These are phyloP conservation scores for Onychorhynchus coronatus DNA, from an alignment of 2,113 vertebrate species.

Conservation along the genomic window DNA sequence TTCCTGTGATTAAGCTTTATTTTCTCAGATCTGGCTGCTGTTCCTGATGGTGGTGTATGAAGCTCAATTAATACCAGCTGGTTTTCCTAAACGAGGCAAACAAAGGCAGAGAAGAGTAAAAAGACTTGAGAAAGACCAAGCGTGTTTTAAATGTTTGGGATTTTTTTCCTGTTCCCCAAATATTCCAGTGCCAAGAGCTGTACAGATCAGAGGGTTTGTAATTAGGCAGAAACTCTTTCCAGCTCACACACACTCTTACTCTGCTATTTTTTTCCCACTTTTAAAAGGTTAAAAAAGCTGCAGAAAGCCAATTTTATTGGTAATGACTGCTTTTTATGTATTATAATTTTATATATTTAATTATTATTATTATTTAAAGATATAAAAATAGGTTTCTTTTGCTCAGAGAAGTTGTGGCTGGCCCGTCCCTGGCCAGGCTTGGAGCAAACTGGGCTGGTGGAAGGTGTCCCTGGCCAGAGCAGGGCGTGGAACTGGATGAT, in stretches of 20 bases:
- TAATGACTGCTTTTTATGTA: background rate
- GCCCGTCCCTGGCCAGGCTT: background rate
- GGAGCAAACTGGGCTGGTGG: background rate
- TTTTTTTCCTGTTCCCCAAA: background rate
- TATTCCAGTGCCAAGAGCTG: slow-evolving; percentile 41
- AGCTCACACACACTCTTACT: background rate
- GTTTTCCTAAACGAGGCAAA: slow-evolving; percentile 67
- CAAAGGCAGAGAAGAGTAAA: slow-evolving; percentile 60
- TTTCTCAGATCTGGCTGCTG: slow-evolving; percentile 67
- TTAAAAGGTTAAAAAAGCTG: background rate
- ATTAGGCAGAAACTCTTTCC: background rate
- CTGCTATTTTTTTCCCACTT: background rate
- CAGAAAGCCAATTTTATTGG: background rate
- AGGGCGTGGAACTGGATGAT: background rate
- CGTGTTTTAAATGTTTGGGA: slow-evolving; percentile 16
- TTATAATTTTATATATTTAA: background rate
- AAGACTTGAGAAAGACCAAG: slow-evolving; percentile 55
- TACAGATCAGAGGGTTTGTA: background rate
- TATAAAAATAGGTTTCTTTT: background rate
- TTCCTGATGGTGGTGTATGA: slow-evolving; percentile 22
- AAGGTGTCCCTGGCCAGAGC: background rate
- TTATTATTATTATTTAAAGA: background rate
- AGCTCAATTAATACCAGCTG: slow-evolving; percentile 69
- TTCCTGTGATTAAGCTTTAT: slow-evolving; percentile 43
- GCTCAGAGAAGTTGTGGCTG: background rate